Evolutionary conservation across 2,113 vertebrate species (phyloP).

Genomic region (Phyllostomus hastatus): DNA sequence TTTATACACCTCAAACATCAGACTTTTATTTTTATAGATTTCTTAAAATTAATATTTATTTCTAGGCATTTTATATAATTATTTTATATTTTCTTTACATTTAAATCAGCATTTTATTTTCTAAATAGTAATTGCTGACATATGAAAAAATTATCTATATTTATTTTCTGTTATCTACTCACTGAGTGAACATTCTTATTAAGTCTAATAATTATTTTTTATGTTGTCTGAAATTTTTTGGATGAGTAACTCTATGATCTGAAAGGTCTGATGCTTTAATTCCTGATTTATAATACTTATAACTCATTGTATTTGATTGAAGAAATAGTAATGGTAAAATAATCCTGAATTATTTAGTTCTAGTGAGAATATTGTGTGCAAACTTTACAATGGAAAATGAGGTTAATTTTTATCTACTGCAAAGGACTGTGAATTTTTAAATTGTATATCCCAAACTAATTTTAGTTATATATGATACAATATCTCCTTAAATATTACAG

Average conservation of each 20-base stretch:
- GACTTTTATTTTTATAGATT: not conserved
- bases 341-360: not conserved
- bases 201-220: not conserved
- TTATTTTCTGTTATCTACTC: not conserved
- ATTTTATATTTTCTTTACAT: not conserved
- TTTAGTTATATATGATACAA: not conserved
- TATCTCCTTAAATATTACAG: not conserved
- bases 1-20: not conserved
- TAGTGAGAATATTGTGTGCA: not conserved
- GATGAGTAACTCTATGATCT: not conserved
- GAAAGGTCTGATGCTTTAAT: not conserved
- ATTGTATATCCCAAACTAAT: not conserved
- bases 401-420: not conserved
- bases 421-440: not conserved
- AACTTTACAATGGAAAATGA: not conserved
- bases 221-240: not conserved
- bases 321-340: not conserved
- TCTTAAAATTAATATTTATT: not conserved
- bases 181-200: not conserved
- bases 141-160: not conserved
- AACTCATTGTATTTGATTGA: not conserved
- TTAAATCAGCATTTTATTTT: not conserved
- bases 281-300: not conserved
- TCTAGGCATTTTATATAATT: not conserved
- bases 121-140: not conserved